These are phyloP conservation scores for Martes martes DNA, from an alignment of 2,113 vertebrate genomes.

Conservation along the genomic window DNA sequence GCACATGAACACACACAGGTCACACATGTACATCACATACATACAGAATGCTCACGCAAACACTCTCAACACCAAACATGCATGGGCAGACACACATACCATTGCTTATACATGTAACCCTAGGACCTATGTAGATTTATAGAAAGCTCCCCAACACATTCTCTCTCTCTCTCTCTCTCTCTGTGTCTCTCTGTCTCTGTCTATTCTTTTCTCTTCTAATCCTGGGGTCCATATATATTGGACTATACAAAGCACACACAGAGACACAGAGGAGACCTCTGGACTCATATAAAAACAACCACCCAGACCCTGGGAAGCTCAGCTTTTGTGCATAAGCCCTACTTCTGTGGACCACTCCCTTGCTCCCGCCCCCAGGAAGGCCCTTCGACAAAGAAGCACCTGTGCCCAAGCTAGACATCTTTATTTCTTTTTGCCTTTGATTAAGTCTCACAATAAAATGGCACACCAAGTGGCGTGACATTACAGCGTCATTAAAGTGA, in stretches of 20 bases:
- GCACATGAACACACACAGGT: not conserved
- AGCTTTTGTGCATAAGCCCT: conserved; percentile 55
- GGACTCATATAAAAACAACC: conserved; percentile 45
- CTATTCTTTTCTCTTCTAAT: not conserved
- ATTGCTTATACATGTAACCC: not conserved
- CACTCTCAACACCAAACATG: not conserved
- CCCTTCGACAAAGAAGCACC: conserved; percentile 72
- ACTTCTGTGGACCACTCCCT: conserved; percentile 53
- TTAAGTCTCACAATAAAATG: conserved; percentile 75
- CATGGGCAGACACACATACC: not conserved
- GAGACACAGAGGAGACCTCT: conserved; percentile 49
- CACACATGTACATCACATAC: not conserved
- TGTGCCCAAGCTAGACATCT: conserved; percentile 64
- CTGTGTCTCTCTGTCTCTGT: not conserved
- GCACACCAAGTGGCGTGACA: conserved; percentile 46
- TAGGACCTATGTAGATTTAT: not conserved
- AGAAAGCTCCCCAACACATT: not conserved
- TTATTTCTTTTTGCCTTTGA: conserved; percentile 77
- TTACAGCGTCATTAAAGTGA: conserved; percentile 74
- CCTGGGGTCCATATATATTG: conserved; percentile 33
- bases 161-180: not conserved
- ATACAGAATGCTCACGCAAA: not conserved
- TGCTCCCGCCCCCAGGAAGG: conserved; percentile 41
- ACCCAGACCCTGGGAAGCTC: conserved; percentile 56
- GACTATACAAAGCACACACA: conserved; percentile 37